These are phyloP conservation scores for Hylia prasina DNA, from an alignment of 2,113 vertebrate genomes.

Conservation along the genomic window DNA sequence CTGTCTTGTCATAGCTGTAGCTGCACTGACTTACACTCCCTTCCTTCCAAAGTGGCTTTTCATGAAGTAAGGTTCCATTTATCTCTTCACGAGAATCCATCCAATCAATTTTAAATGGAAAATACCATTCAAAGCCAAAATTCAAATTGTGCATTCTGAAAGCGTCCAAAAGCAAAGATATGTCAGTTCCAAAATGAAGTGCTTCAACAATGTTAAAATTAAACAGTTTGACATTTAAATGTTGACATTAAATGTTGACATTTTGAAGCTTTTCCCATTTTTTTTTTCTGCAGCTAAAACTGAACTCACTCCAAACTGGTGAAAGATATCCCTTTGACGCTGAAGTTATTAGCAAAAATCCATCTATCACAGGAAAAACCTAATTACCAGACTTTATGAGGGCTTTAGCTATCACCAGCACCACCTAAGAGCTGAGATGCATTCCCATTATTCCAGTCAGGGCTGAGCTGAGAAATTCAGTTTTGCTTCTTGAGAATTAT, in stretches of 20 bases:
- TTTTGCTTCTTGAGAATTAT: neutral
- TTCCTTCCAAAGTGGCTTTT: neutral
- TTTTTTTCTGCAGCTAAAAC: neutral
- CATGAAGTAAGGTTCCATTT: neutral
- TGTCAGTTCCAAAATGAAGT: neutral
- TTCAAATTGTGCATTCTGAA: neutral
- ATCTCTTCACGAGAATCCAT: neutral
- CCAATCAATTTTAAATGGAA: neutral
- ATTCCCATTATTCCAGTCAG: neutral
- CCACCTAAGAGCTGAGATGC: neutral
- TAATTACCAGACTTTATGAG: neutral
- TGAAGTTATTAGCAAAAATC: constrained; percentile 21
- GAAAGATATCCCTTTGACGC: neutral
- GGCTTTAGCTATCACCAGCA: neutral
- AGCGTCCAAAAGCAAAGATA: neutral
- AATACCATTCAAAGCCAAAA: neutral
- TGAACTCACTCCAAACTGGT: neutral
- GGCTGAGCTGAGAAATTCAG: constrained; percentile 1
- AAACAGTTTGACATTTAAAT: neutral
- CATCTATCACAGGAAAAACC: neutral
- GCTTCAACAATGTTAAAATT: neutral
- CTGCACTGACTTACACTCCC: neutral
- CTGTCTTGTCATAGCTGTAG: neutral
- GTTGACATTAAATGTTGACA: neutral
- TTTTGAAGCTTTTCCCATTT: neutral